A percentile compares a stretch with the other conserved stretches of the same genome.
Conservation (phyloP, 1,140 invertebrate genomes). For the Popillia japonica region DNA sequence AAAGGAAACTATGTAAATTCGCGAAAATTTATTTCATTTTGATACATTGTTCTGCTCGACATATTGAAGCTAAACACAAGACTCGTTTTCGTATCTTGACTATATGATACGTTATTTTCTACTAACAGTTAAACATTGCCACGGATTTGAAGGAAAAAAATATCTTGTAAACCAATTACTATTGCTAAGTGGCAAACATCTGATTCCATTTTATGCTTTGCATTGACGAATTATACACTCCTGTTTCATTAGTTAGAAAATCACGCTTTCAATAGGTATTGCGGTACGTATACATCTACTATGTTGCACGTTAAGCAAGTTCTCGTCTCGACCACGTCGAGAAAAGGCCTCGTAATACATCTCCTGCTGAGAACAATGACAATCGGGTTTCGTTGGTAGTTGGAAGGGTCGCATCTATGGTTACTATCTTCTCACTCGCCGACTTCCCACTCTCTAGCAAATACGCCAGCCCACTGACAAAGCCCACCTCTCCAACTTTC, state of each 20-base stretch:
- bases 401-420: not conserved
- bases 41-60: no score
- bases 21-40: no score
- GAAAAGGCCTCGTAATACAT: not conserved
- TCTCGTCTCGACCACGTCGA: not conserved
- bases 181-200: no score
- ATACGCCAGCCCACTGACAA: conserved; percentile 10
- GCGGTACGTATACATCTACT: not conserved
- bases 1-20: no score
- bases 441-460: conserved; percentile 4
- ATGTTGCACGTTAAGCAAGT: not conserved
- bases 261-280: not conserved
- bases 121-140: no score
- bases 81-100: no score
- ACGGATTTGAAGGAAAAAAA: no score
- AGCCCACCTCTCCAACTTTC: not conserved
- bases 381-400: not conserved
- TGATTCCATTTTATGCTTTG: no score
- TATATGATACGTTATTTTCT: no score
- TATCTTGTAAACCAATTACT: no score
- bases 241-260: not conserved
- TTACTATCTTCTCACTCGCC: not conserved
- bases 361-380: conserved; percentile 23
- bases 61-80: no score
- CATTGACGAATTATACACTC: not conserved